Conservation (phyloP, 1,140 invertebrate genomes). For the Drosophila neocordata region DNA sequence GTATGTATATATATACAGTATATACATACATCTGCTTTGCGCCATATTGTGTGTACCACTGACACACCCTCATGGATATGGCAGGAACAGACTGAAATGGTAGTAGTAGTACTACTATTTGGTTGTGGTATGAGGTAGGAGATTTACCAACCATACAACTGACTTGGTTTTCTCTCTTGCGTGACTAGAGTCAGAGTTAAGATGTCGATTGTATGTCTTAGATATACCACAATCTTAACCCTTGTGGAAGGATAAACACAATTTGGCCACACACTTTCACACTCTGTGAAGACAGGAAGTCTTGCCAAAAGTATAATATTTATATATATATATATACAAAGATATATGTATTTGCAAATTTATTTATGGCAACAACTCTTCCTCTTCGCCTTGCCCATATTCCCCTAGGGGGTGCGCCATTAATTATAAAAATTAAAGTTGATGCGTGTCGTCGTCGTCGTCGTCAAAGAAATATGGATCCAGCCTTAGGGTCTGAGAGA, state of each 20-base stretch:
- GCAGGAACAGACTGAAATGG: conserved; percentile 16
- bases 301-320: conserved; percentile 45
- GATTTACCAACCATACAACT: conserved; percentile 17
- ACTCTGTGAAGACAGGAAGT: conserved; percentile 12
- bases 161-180: conserved; percentile 46
- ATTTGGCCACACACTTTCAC: conserved; percentile 22
- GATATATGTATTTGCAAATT: conserved; percentile 20
- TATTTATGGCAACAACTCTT: conserved; percentile 51
- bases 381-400: conserved; percentile 8
- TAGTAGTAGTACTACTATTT: neutral
- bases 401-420: conserved; percentile 39
- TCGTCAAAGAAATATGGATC: conserved; percentile 58
- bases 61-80: conserved; percentile 60
- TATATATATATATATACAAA: conserved; percentile 18
- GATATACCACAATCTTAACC: conserved; percentile 7
- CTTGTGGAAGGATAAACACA: neutral
- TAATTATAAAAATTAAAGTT: conserved; percentile 77
- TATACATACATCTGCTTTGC: conserved; percentile 51
- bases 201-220: neutral
- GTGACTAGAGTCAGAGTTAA: conserved; percentile 12
- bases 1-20: neutral
- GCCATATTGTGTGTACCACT: conserved; percentile 43
- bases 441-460: conserved; percentile 64
- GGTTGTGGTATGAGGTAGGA: conserved; percentile 10
- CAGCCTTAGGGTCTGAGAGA: conserved; percentile 32